A percentile compares a stretch with the other conserved stretches of the same genome.
phyloP scores from a whole-genome alignment of 2,888 invertebrate genomes.

The Amblyjoppa proteus region DNA sequence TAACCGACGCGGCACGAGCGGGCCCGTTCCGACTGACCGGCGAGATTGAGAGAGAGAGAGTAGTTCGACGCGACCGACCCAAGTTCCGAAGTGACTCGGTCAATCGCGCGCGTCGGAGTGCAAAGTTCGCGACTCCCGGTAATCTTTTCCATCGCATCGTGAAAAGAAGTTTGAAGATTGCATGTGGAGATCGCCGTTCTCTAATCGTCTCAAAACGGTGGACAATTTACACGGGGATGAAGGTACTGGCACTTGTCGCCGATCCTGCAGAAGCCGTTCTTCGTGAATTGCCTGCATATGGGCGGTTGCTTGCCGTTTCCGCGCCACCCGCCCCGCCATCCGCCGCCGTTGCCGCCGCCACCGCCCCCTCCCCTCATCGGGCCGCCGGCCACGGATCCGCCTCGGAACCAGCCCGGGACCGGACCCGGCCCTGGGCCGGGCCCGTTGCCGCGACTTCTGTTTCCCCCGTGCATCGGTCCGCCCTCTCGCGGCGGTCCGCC shows the following conservation, averaged over 20 bases:
- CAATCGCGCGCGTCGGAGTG: neutral
- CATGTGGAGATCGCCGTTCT: conserved; percentile 20
- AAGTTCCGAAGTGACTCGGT: neutral
- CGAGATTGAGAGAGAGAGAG: neutral
- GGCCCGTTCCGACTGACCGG: neutral
- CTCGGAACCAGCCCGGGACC: conserved; percentile 82
- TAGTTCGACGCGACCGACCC: neutral
- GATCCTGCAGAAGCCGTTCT: conserved; percentile 92
- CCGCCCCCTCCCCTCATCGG: conserved; percentile 86
- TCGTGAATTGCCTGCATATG: conserved; percentile 92
- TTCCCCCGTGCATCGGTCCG: conserved; percentile 76
- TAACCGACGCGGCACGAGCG: neutral
- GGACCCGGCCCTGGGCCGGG: conserved; percentile 58
- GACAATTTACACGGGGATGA: conserved; percentile 90
- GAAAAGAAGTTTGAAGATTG: conserved; percentile 38
- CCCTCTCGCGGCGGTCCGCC: conserved; percentile 76
- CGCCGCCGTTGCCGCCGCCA: conserved; percentile 86
- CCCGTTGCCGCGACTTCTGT: conserved; percentile 82
- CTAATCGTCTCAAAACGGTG: conserved; percentile 81
- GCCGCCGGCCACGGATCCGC: conserved; percentile 84
- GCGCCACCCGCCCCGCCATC: conserved; percentile 81
- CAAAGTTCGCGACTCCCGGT: conserved; percentile 7
- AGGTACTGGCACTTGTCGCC: conserved; percentile 94
- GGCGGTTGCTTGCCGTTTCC: conserved; percentile 82
- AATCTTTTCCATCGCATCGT: neutral